These are phyloP conservation scores for Drosophila niveifrons DNA, from an alignment of 2,888 invertebrate genomes.

Conservation along the genomic window DNA sequence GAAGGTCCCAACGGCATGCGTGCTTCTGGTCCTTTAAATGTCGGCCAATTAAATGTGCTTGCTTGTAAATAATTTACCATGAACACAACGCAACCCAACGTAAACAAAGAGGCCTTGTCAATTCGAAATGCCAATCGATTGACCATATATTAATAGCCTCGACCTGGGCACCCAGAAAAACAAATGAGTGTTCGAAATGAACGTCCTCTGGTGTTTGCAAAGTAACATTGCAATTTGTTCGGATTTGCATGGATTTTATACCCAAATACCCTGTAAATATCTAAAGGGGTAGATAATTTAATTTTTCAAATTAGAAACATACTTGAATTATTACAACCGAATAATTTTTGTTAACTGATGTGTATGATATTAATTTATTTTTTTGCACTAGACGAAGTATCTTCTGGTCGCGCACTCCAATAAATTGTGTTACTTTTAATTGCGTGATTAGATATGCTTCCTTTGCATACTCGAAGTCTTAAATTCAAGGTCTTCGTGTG, in stretches of 20 bases:
- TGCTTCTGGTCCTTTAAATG: slow-evolving; percentile 40
- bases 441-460: neutral
- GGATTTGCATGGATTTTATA: neutral
- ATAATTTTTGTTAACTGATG: no score
- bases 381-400: neutral
- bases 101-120: slow-evolving; percentile 18
- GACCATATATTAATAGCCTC: slow-evolving; percentile 32
- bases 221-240: neutral
- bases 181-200: neutral
- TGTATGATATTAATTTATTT: neutral
- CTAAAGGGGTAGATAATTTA: neutral
- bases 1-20: slow-evolving; percentile 27
- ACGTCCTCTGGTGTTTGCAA: neutral
- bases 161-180: neutral
- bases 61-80: slow-evolving; percentile 50
- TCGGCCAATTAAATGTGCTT: slow-evolving; percentile 27
- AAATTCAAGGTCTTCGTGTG: slow-evolving; percentile 1
- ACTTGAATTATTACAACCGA: no score
- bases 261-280: slow-evolving; percentile 1
- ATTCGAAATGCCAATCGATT: slow-evolving; percentile 43
- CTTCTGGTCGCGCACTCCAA: neutral
- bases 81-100: slow-evolving; percentile 9
- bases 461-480: neutral
- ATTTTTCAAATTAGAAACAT: no score
- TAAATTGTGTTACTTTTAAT: neutral